Evolutionary conservation across 2,888 invertebrate genomes (phyloP).

Genomic region (Petrolisthes manimaculis): DNA sequence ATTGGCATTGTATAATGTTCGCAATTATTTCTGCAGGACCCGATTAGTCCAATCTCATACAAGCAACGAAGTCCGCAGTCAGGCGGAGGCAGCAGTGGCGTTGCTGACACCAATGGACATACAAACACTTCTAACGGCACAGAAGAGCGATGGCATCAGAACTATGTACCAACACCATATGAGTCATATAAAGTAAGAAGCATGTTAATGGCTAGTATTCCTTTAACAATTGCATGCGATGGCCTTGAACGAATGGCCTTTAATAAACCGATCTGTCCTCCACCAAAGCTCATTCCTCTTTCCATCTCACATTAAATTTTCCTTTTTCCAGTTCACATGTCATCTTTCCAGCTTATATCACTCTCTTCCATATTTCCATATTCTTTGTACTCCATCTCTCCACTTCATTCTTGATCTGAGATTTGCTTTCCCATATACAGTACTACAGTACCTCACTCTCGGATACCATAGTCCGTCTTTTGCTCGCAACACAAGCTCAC

Average conservation of each 20-base stretch:
- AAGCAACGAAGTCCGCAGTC: conserved; percentile 26
- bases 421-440: too few relatives aligned
- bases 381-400: too few relatives aligned
- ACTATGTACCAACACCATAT: conserved; percentile 62
- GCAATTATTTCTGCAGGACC: conserved; percentile 31
- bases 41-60: conserved; percentile 57
- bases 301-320: too few relatives aligned
- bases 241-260: neutral
- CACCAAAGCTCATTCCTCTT: neutral
- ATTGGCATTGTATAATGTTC: too few relatives aligned
- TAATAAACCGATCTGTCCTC: neutral
- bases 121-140: conserved; percentile 30
- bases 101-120: conserved; percentile 16
- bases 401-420: too few relatives aligned
- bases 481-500: too few relatives aligned
- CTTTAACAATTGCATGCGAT: neutral
- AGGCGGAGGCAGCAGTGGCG: neutral
- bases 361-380: too few relatives aligned
- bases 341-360: too few relatives aligned
- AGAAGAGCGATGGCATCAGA: conserved; percentile 54
- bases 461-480: too few relatives aligned
- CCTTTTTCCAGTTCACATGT: too few relatives aligned
- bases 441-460: too few relatives aligned
- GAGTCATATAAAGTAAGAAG: conserved; percentile 36
- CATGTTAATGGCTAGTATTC: neutral